Percentiles rank a stretch among this genome's conserved stretches.
These are phyloP conservation scores for Hyles vespertilio DNA, from an alignment of 1,140 invertebrate species.

Conservation along the genomic window DNA sequence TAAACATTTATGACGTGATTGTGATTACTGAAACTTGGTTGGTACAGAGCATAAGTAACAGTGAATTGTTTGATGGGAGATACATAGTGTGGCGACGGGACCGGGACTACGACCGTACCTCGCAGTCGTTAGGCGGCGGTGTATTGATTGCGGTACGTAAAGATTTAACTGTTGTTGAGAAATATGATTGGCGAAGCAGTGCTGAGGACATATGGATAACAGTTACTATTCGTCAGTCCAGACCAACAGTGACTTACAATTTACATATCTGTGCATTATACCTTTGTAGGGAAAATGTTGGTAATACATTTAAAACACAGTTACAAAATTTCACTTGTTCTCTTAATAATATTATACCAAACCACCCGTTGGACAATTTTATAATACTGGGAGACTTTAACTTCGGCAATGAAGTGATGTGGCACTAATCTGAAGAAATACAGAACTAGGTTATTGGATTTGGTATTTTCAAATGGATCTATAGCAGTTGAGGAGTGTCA, in stretches of 20 bases:
- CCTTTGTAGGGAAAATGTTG: constrained; percentile 17
- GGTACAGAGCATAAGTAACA: constrained; percentile 5
- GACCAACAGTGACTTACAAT: constrained; percentile 1
- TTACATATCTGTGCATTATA: constrained; percentile 21
- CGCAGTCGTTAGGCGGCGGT: constrained; percentile 12
- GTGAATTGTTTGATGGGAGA: constrained; percentile 16
- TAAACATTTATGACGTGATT: constrained; percentile 13
- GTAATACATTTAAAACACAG: constrained; percentile 14
- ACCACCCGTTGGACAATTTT: constrained; percentile 11
- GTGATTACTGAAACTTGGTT: constrained; percentile 11
- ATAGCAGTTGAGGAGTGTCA: constrained; percentile 1
- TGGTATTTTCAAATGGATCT: too few species aligned
- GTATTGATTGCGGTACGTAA: constrained; percentile 16
- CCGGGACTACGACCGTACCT: constrained; percentile 7
- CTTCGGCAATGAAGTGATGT: not conserved
- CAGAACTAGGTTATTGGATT: not conserved
- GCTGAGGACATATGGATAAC: constrained; percentile 23
- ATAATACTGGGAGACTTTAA: constrained; percentile 7
- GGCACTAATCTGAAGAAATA: not conserved
- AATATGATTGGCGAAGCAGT: constrained; percentile 14
- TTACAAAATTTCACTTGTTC: constrained; percentile 16
- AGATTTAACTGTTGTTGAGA: constrained; percentile 7
- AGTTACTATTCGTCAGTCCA: constrained; percentile 7
- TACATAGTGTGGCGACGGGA: constrained; percentile 17
- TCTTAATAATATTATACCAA: constrained; percentile 1